These are phyloP conservation scores for Heliocidaris tuberculata DNA, from an alignment of 35 echinoderm and acorn worm species.

Conservation along the genomic window DNA sequence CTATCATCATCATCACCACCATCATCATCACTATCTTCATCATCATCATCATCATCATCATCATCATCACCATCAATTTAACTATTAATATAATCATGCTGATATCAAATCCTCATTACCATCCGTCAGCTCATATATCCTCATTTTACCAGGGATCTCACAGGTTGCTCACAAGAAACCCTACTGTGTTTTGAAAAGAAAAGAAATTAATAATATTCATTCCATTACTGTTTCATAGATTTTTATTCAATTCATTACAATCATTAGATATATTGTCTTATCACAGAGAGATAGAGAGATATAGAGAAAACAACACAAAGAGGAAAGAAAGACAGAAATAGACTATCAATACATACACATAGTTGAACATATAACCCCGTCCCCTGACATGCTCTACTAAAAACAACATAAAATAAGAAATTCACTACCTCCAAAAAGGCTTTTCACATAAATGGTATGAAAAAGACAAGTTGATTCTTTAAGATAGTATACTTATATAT, in stretches of 20 bases:
- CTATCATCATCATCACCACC: too few relatives aligned
- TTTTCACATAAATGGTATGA: background rate
- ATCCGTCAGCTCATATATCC: too few relatives aligned
- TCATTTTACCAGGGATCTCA: too few relatives aligned
- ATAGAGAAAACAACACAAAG: background rate
- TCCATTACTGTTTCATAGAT: conserved; percentile 15
- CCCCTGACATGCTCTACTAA: background rate
- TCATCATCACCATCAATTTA: too few relatives aligned
- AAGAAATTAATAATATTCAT: background rate
- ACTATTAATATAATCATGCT: too few relatives aligned
- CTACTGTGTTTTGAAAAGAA: background rate
- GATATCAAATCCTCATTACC: too few relatives aligned
- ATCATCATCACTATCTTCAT: too few relatives aligned
- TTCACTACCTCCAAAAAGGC: background rate
- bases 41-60: too few relatives aligned
- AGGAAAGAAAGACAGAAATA: background rate
- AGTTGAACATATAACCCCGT: background rate
- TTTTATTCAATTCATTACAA: conserved; percentile 43
- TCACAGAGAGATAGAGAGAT: background rate
- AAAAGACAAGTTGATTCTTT: background rate
- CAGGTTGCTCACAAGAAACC: too few relatives aligned
- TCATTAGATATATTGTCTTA: conserved; percentile 24
- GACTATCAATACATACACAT: background rate
- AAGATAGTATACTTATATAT: background rate
- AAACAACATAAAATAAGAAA: conserved; percentile 9